Conservation (phyloP, 2,797 vertebrate species). For the Melanitta fusca region DNA sequence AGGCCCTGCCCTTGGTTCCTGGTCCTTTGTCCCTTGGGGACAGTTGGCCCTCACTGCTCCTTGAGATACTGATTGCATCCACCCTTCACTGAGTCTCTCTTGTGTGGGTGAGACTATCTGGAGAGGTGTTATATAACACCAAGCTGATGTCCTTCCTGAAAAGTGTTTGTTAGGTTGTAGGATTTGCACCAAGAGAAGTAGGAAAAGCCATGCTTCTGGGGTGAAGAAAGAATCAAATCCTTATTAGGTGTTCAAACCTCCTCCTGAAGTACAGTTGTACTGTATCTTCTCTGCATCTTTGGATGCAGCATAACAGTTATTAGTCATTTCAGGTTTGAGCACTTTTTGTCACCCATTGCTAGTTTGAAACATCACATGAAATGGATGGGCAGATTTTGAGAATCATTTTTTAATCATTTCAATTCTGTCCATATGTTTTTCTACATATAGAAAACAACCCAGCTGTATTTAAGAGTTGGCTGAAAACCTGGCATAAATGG, state of each 20-base stretch:
- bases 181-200: not conserved
- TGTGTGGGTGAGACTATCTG: not conserved
- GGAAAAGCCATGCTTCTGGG: not conserved
- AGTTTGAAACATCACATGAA: fast-evolving
- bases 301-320: not conserved
- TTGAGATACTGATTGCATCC: not conserved
- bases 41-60: not conserved
- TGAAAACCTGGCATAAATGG: not conserved
- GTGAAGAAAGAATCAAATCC: not conserved
- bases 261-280: not conserved
- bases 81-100: not conserved
- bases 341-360: not conserved
- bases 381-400: not conserved
- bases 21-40: not conserved
- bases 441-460: fast-evolving
- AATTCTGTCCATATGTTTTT: not conserved
- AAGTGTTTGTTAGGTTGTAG: not conserved
- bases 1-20: not conserved
- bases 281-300: not conserved
- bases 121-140: conserved; percentile 1
- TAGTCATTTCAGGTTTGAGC: not conserved
- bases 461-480: not conserved
- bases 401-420: not conserved
- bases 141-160: conserved; percentile 27
- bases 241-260: not conserved